Evolutionary conservation across 1,140 invertebrate species (phyloP), one percentile per base, ranked within the genome.

Genomic region (Lethrus apterus): DNA sequence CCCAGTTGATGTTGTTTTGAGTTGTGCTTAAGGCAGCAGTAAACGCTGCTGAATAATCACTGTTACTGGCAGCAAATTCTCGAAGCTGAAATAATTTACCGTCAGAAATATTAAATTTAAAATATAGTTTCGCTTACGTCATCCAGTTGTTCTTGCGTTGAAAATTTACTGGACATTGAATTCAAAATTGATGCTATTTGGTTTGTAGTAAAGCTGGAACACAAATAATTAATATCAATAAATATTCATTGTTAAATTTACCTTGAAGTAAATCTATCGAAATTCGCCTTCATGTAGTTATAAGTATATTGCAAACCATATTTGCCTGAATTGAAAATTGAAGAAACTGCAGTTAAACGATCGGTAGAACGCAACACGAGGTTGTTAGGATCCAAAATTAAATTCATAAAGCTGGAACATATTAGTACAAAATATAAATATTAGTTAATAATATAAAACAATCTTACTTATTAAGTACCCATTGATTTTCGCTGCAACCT

Each of bases 401-500:
- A 20, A 10, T 36, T 20, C 34, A 36, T 19, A 10, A 36, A 36
- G 19, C 34, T 36, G 11, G 11, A 18, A 21, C n/a, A 2, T 2
- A 20, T 10, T 7, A 19, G 5, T 5, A 3, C 14, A 5, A 9
- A 4, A 35, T 35, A 9, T 17, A n/a, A n/a, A n/a, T n/a, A n/a
- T n/a, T n/a, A n/a, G n/a, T 17, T 2, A 2, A 3, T 19, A 18
- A 20, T 20, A 17, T 2, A 20, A 19, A 19, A 34, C 10, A 3
- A 5, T 11, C 15, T 21, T 32, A 45, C 43, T 14, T 8, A 9
- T 45, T 13, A 8, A 46, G 26, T 1, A 46, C 18, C 2, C 38
- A 33, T 1, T 19, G 5, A 38, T 46, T 46, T 38, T 46, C 44
- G 13, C 33, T 38, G 13, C 44, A 46, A 3, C 44, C 44, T 5